phyloP scores from a whole-genome alignment of 2,113 vertebrate species.

The Crotophaga sulcirostris region DNA sequence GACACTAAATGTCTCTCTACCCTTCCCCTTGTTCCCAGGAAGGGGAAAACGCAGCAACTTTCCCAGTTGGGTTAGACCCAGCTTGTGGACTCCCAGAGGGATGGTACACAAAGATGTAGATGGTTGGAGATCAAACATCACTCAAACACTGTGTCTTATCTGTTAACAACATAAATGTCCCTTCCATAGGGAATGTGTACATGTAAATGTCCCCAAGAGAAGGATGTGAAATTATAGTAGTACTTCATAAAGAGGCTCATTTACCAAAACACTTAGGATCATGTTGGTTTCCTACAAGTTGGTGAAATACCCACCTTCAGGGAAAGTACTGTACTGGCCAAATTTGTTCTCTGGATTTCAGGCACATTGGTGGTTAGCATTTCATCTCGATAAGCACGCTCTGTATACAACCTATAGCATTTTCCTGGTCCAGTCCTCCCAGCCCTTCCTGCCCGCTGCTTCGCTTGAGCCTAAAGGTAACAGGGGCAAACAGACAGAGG shows the following conservation, averaged over 20 bases:
- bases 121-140: background rate
- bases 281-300: background rate
- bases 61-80: background rate
- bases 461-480: constrained; percentile 88
- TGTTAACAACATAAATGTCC: background rate
- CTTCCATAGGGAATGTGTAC: background rate
- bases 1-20: fast-evolving
- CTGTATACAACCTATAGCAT: constrained; percentile 93
- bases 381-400: constrained; percentile 96
- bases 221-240: background rate
- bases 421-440: constrained; percentile 95
- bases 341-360: constrained; percentile 97
- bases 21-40: background rate
- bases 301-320: constrained; percentile 84
- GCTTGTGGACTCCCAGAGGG: background rate
- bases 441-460: constrained; percentile 93
- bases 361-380: constrained; percentile 98
- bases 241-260: background rate
- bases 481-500: background rate
- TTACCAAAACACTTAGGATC: background rate
- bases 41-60: background rate
- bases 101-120: background rate
- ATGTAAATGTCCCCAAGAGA: background rate
- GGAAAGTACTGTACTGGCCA: constrained; percentile 96
- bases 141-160: background rate